Base-by-base conservation (phyloP, 2,113 vertebrate species). In the Ageneiosus marmoratus region DNA sequence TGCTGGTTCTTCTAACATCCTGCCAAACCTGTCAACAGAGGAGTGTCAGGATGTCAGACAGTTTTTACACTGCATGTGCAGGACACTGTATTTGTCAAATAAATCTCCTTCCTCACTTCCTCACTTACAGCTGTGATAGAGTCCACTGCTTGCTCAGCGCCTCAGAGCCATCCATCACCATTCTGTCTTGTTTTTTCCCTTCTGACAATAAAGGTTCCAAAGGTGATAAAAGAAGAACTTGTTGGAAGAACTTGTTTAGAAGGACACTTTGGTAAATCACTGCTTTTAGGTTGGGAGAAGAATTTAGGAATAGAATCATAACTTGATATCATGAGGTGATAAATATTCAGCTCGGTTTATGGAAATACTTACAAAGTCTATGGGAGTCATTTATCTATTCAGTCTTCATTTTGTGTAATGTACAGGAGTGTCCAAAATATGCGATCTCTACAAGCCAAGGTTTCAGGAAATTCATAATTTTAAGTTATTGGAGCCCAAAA, bases 1-100 rank as follows among this genome's bases (percentile, higher is more conserved):
- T 87, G 77, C 75, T 62, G 60, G 77, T 87, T 85, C 87, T 73
- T 88, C 63, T 85, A 84, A 24, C 84, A 80, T 76, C 84, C 29
- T 89, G 84, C 85, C 84, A 88, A 89, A 90, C 87, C 89, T 91
- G 89, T 91, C 91, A 91, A 84, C 86, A 73, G 80, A 80, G 79
- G 85, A 86, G 84, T 82, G 88, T 90, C 83, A 85, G 80, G 83
- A 94, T 90, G 89, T 91, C 86, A 87, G 86, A 90, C 50, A 50
- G 79, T 91, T 90, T 51, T 77, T 86, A 82, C 80, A 84, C 80
- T 84, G 87, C 75, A 77, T 88, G 83, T 86, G 84, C 85, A 88
- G 74, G 62, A 88, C 88, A 87, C 88, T 79, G 86, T 88, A 89
- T 91, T 89, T 92, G 89, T 91, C 90, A 87, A 76, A 87, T 78